Evolutionary conservation across 2,797 vertebrate genomes (phyloP).

Genomic region (Enteromius treurensis): DNA sequence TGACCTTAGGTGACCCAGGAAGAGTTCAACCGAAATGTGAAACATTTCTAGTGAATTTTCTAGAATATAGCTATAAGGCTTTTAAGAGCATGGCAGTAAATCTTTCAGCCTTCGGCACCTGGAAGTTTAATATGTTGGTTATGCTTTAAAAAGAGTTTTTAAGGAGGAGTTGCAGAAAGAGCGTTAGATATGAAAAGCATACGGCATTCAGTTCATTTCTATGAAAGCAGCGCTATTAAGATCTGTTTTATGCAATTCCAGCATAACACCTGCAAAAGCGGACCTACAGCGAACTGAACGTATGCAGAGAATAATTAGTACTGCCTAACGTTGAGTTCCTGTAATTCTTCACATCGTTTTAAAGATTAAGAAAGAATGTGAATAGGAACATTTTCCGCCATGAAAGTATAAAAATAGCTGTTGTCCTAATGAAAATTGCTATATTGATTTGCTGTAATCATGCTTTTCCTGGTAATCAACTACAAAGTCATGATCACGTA

Average conservation of each 20-base stretch:
- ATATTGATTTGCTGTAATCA: neutral
- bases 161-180: neutral
- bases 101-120: constrained; percentile 10
- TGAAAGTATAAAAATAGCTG: neutral
- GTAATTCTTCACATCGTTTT: constrained; percentile 14
- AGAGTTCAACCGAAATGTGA: neutral
- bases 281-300: neutral
- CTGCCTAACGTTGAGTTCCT: neutral
- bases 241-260: neutral
- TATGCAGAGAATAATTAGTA: neutral
- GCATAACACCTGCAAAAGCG: constrained; percentile 1
- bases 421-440: neutral
- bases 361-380: neutral
- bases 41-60: neutral
- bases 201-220: neutral
- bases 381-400: neutral
- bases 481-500: neutral
- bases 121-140: neutral
- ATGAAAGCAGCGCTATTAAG: neutral
- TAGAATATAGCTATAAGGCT: neutral
- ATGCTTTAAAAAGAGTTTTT: neutral
- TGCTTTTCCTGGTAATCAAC: constrained; percentile 18
- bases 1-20: neutral
- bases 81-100: constrained; percentile 7
- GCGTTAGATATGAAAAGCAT: neutral